Percentiles rank a stretch among this genome's conserved stretches.
Conservation (phyloP, 2,797 vertebrate genomes). For the Dryobates pubescens region DNA sequence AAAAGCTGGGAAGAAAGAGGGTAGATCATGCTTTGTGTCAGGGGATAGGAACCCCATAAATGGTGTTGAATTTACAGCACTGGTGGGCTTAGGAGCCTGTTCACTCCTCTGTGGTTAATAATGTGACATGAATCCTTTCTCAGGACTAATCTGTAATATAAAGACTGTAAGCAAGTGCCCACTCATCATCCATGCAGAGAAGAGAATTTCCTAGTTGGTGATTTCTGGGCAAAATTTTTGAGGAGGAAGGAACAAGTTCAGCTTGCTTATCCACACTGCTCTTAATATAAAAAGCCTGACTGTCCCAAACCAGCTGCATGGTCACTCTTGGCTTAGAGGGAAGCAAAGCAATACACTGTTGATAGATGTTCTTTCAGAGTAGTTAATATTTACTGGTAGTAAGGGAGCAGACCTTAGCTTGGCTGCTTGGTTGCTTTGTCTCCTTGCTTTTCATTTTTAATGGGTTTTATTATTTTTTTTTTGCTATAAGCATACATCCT, state of each 20-base stretch:
- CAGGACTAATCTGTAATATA: background rate
- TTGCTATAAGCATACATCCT: background rate
- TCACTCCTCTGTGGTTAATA: background rate
- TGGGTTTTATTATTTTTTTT: background rate
- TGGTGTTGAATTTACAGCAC: accelerated
- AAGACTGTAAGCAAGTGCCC: background rate
- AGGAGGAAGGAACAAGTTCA: background rate
- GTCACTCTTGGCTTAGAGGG: background rate
- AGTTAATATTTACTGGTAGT: constrained; percentile 26
- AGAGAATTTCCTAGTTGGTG: background rate
- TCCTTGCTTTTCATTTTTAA: constrained; percentile 32
- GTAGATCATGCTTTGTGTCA: background rate
- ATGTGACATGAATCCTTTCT: too few species aligned
- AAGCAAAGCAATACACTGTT: background rate
- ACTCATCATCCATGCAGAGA: too few species aligned
- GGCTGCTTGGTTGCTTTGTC: background rate
- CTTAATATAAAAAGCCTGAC: background rate
- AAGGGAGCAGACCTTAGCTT: constrained; percentile 9
- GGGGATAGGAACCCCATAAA: accelerated
- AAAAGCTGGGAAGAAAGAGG: background rate
- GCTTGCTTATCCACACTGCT: background rate
- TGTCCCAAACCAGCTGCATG: background rate
- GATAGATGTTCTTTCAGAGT: background rate
- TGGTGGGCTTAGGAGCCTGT: background rate
- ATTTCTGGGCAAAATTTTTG: background rate